Base-by-base conservation (phyloP, 1,140 invertebrate genomes). In the Drosophila takahashii region DNA sequence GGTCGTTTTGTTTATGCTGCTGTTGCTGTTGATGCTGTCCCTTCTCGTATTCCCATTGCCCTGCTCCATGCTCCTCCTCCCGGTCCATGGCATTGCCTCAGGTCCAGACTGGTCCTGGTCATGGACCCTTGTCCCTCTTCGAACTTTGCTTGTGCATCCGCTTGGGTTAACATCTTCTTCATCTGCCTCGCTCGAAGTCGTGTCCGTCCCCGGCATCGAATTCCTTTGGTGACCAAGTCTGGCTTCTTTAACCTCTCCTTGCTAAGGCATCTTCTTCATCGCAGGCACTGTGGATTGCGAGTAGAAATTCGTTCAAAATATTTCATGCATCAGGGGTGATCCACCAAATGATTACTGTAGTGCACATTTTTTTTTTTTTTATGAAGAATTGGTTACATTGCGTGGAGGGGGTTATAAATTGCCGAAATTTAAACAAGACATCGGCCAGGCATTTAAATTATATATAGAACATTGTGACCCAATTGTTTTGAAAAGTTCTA, bases 1-100 rank as follows among this genome's bases (percentile, higher is more conserved):
- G 62, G 76, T 73, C 58, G 72, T 51, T 75, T 75, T 75, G 72
- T 66, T 75, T 75, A 65, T 52, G 71, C 52, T 75, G 59, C 70
- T 64, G 58, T 36, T 27, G 52, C 15, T 58, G 65, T 47, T 64
- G 32, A 50, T 71, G 52, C 44, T 50, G 64, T 51, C 51, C 41
- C 66, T 26, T 69, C 50, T 54, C 45, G 34, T 26, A 22, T 41
- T 8, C 22, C 42, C 56, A 16, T 16, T 7, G 7, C 15, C 41
- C 29, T 18, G 45, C 26, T 51, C 26, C 11, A n/a, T n/a, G n/a
- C n/a, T 16, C 16, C 27, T 9, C 15, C 22, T 34, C 10, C 61
- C 36, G 15, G 16, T 22, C 29, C 56, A 67, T 34, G 36, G 18
- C n/a, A 27, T 13, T 2, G 18, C 52, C 36, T 4, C 3, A 15